phyloP scores from a whole-genome alignment of 1,140 invertebrate genomes.

The Caenorhabditis brenneri region DNA sequence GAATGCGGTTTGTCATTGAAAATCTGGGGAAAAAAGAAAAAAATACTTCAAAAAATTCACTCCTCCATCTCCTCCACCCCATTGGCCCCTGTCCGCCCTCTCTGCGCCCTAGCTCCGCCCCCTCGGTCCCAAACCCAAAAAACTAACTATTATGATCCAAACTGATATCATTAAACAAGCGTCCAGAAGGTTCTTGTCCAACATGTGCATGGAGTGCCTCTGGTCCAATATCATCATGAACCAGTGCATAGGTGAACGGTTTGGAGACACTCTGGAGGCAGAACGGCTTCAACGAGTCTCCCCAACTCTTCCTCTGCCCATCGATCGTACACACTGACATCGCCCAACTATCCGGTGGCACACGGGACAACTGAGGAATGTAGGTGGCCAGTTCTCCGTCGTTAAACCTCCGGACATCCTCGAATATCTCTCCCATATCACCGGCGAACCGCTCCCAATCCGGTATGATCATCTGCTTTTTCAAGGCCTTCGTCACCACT shows the following conservation, averaged over 20 bases:
- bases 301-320: conserved; percentile 71
- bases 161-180: conserved; percentile 94
- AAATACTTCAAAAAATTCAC: no score
- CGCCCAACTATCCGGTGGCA: conserved; percentile 72
- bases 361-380: conserved; percentile 69
- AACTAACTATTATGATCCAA: conserved; percentile 88
- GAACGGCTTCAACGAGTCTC: conserved; percentile 64
- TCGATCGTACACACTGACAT: conserved; percentile 74
- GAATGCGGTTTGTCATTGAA: no score
- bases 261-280: conserved; percentile 75
- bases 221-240: conserved; percentile 84
- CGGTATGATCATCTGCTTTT: conserved; percentile 58
- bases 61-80: no score
- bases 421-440: conserved; percentile 54
- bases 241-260: conserved; percentile 92
- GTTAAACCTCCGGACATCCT: conserved; percentile 45
- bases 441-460: conserved; percentile 52
- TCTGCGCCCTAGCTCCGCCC: no score
- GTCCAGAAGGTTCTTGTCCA: conserved; percentile 91
- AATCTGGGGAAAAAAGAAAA: no score
- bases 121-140: no score
- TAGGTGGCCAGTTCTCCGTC: conserved; percentile 68
- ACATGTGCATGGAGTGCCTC: conserved; percentile 81
- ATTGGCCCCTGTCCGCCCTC: no score
- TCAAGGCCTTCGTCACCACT: conserved; percentile 56